phyloP scores from a whole-genome alignment of 2,888 invertebrate genomes.

The Portevinia maculata region DNA sequence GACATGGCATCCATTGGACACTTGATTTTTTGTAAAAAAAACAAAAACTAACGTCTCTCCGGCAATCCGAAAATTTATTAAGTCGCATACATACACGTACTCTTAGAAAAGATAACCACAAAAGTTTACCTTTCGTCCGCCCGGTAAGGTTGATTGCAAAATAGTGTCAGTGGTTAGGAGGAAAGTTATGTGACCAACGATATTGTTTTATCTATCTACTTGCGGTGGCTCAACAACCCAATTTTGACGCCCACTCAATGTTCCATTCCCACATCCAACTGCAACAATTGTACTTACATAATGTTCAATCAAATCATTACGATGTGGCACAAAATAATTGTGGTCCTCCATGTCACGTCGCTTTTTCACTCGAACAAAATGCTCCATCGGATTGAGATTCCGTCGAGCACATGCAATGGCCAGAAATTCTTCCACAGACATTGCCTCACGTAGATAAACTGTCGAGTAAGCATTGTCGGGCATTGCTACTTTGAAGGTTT shows the following conservation, averaged over 20 bases:
- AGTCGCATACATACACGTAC: slow-evolving; percentile 24
- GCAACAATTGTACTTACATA: slow-evolving; percentile 88
- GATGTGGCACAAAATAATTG: slow-evolving; percentile 97
- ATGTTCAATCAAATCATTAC: slow-evolving; percentile 96
- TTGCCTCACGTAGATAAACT: slow-evolving; percentile 93
- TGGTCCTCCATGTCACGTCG: slow-evolving; percentile 97
- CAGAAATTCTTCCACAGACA: slow-evolving; percentile 97
- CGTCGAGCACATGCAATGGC: slow-evolving; percentile 96
- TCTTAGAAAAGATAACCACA: slow-evolving; percentile 10
- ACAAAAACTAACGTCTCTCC: not conserved
- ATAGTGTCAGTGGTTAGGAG: slow-evolving; percentile 16
- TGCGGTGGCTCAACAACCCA: not conserved
- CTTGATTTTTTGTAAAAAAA: slow-evolving; percentile 58
- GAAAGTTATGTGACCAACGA: slow-evolving; percentile 42
- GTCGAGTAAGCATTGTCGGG: slow-evolving; percentile 93
- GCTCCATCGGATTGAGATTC: slow-evolving; percentile 96
- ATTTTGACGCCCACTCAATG: slow-evolving; percentile 3
- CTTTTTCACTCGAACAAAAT: slow-evolving; percentile 97
- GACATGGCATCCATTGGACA: slow-evolving; percentile 61
- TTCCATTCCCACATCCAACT: not conserved
- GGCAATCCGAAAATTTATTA: slow-evolving; percentile 49
- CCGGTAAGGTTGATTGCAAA: slow-evolving; percentile 48
- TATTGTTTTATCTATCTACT: slow-evolving; percentile 54
- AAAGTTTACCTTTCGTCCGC: slow-evolving; percentile 61
- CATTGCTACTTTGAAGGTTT: slow-evolving; percentile 94